A percentile compares a stretch with the other conserved stretches of the same genome.
Evolutionary conservation across 2,888 invertebrate genomes (phyloP).

Genomic region (Glomeris marginata): DNA sequence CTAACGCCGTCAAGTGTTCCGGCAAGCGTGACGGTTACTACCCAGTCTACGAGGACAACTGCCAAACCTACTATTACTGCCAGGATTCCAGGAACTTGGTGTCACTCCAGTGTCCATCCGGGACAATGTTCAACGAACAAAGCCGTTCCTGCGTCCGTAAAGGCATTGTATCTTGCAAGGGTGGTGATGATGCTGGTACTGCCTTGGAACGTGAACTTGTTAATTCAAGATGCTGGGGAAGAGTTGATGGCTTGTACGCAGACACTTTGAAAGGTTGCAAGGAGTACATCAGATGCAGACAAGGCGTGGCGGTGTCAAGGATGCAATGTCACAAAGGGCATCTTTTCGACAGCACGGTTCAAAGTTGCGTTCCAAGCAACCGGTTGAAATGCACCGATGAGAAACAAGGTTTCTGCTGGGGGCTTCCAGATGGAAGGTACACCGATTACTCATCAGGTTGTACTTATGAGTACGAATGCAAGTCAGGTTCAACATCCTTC

Average conservation of each 20-base stretch:
- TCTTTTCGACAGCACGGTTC: too few species aligned
- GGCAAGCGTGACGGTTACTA: conserved; percentile 13
- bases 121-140: conserved; percentile 40
- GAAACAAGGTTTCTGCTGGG: too few species aligned
- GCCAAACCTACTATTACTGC: conserved; percentile 14
- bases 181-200: too few species aligned
- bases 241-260: conserved; percentile 13
- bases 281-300: conserved; percentile 1
- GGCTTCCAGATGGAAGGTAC: conserved; percentile 14
- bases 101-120: conserved; percentile 36
- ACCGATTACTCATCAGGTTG: conserved; percentile 16
- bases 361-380: too few species aligned
- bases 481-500: not conserved
- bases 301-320: too few species aligned
- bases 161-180: not conserved
- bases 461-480: conserved; percentile 17
- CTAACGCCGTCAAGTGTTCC: conserved; percentile 4
- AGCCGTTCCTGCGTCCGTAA: not conserved
- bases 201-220: not conserved
- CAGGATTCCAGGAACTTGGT: conserved; percentile 20
- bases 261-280: conserved; percentile 13
- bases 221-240: not conserved
- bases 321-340: too few species aligned
- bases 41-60: conserved; percentile 9
- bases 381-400: too few species aligned